Base-by-base conservation (phyloP, 2,113 vertebrate species). In the Miniopterus natalensis region DNA sequence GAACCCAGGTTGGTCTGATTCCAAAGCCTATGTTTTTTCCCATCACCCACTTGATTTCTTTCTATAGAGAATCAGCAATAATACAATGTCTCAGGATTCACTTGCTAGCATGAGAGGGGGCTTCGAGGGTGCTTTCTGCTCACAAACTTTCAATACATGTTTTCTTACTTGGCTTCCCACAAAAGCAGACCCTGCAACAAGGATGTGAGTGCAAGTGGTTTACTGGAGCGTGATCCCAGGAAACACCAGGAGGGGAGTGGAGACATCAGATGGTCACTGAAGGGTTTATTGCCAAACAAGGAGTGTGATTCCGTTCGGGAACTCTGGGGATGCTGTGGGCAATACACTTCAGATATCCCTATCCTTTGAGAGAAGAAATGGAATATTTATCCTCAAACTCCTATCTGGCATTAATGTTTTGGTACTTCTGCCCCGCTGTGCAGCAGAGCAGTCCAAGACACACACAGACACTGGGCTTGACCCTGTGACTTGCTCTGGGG, bases 11-110 rank as follows among this genome's bases (percentile, higher is more conserved):
- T 84, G 74, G 15, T 80, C 31, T 90, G 51, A 87, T 55, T 79
- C 13, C 57, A 90, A 89, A 97, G 27, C 21, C n/a, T 49, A 21
- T 63, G 65, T 74, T 94, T 57, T 81, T 88, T 47, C n/a, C n/a
- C 20, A 61, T 31, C 66, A 40, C 25, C 25, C 55, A 68, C n/a
- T 49, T 61, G 15, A n/a, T 42, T 79, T 96, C 20, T 75, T 90
- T 71, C 29, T 42, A 29, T 81, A 85, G 70, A 84, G 21, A 53
- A 45, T 13, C 45, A 23, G 27, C 51, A 95, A 78, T 84, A 53
- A 77, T 53, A 51, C 8, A 79, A 36, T 31, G 68, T 78, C 84
- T 93, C 78, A 71, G 61, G 74, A 84, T 25, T 92, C 13, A 51
- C 74, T 92, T 57, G 47, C 21, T 51, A 79, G 25, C 25, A 10